Percentiles rank a stretch among this genome's conserved stretches.
These are phyloP conservation scores for Poeciliopsis presidionis DNA, from an alignment of 2,797 vertebrate genomes.

Conservation along the genomic window DNA sequence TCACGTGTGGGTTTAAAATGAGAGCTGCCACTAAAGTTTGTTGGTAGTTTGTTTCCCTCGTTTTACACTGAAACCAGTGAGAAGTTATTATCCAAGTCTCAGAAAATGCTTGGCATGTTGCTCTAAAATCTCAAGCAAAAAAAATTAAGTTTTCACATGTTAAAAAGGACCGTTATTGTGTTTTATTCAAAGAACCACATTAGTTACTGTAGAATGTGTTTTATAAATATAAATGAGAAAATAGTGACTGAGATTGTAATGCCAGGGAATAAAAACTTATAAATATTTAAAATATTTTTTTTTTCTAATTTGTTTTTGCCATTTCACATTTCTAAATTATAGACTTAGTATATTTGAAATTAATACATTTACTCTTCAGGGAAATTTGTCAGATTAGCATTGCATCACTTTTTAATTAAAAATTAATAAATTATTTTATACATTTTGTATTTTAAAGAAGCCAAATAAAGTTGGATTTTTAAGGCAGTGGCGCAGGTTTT, in stretches of 20 bases:
- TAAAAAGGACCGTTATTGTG: not conserved
- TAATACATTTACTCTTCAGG: not conserved
- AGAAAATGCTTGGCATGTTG: not conserved
- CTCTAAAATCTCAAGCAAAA: not conserved
- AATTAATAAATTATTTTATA: not conserved
- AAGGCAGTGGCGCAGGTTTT: not conserved
- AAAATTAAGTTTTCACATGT: not conserved
- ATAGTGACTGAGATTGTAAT: not conserved
- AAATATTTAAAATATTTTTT: not conserved
- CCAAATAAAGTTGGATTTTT: not conserved
- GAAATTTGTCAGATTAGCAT: not conserved
- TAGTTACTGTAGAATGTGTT: not conserved
- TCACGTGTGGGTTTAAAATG: not conserved
- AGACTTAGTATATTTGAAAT: not conserved
- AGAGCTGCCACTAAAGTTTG: not conserved
- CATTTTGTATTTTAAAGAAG: not conserved
- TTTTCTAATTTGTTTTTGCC: not conserved
- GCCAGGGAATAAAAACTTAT: not conserved
- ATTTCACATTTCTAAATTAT: not conserved
- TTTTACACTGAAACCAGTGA: not conserved
- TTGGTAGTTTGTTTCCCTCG: not conserved
- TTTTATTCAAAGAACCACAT: not conserved
- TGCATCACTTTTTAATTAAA: not conserved
- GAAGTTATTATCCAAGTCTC: not conserved
- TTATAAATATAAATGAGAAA: not conserved